Percentiles rank a stretch among this genome's conserved stretches.
These are phyloP conservation scores for Cantharis rustica DNA, from an alignment of 2,888 invertebrate species.

Conservation along the genomic window DNA sequence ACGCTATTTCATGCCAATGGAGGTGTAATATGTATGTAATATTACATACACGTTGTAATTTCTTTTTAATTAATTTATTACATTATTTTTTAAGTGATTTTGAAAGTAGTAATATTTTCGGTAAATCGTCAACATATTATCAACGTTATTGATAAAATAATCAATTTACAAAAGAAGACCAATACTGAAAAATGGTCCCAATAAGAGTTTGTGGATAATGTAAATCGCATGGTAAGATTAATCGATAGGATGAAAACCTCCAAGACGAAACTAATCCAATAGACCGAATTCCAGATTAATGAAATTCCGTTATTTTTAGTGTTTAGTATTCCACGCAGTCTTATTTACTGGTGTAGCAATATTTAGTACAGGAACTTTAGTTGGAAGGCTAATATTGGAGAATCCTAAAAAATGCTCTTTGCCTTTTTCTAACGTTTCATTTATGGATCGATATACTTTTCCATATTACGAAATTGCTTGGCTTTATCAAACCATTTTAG, in stretches of 20 bases:
- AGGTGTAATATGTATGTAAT: neutral
- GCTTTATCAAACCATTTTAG: neutral
- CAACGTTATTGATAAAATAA: constrained; percentile 1
- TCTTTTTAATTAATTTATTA: neutral
- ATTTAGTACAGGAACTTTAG: neutral
- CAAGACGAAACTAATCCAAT: too few relatives aligned
- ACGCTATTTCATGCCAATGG: neutral
- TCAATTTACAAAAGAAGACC: neutral
- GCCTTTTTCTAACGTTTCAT: constrained; percentile 7
- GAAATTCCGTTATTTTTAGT: neutral
- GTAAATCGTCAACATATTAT: neutral
- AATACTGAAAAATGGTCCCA: constrained; percentile 9
- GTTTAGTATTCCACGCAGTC: neutral
- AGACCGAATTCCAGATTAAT: neutral
- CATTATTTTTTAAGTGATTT: constrained; percentile 1
- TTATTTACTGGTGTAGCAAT: neutral
- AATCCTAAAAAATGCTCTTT: constrained; percentile 2
- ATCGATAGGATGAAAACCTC: too few relatives aligned
- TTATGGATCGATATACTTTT: constrained; percentile 6
- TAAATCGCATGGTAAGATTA: constrained; percentile 3
- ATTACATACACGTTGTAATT: neutral
- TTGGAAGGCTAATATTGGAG: neutral
- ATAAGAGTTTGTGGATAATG: neutral
- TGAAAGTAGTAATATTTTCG: neutral
- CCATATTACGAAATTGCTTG: constrained; percentile 23